A percentile compares a stretch with the other conserved stretches of the same genome.
phyloP scores from a whole-genome alignment of 2,888 invertebrate species.

The Dioctria linearis region DNA sequence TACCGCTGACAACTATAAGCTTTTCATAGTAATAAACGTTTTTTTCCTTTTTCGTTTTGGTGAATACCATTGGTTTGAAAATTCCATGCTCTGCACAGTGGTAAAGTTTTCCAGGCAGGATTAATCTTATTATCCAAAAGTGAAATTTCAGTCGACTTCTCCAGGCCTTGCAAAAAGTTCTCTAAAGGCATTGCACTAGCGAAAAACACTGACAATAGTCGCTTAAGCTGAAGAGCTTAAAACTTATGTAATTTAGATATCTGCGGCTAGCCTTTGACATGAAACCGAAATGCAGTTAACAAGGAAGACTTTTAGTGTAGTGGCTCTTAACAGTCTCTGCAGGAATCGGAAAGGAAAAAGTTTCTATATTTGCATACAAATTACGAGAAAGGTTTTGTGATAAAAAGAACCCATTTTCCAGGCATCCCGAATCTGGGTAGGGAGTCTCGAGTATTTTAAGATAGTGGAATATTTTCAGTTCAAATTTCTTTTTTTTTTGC shows the following conservation, averaged over 20 bases:
- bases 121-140: conserved; percentile 9
- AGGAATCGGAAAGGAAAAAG: not conserved
- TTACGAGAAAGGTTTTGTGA: not conserved
- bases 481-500: no score
- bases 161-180: not conserved
- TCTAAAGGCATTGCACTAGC: not conserved
- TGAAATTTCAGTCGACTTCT: not conserved
- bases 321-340: not conserved
- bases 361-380: not conserved
- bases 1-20: no score
- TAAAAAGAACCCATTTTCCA: no score
- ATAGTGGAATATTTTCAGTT: no score
- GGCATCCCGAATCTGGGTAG: no score
- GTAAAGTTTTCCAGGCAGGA: not conserved
- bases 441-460: no score
- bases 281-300: not conserved
- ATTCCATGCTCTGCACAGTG: not conserved
- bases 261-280: not conserved
- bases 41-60: no score
- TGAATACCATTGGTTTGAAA: no score
- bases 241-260: not conserved
- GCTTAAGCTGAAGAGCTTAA: not conserved
- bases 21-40: no score
- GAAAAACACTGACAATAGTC: not conserved
- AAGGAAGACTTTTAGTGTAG: not conserved